A percentile compares a stretch with the other conserved stretches of the same genome.
These are phyloP conservation scores for Hypomecis punctinalis DNA, from an alignment of 2,888 invertebrate genomes.

Conservation along the genomic window DNA sequence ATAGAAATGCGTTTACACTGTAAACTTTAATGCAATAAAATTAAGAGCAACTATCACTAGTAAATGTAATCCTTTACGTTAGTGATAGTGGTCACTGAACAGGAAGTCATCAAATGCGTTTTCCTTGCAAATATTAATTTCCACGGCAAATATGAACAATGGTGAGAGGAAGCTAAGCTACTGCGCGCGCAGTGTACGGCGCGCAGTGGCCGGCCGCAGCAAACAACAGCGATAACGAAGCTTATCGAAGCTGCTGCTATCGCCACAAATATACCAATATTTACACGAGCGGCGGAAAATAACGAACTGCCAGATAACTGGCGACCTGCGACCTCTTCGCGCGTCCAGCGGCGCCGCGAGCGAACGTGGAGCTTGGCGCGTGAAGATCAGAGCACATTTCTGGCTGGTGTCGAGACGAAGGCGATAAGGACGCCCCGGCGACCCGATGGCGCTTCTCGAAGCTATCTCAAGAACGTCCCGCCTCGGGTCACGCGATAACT, in stretches of 20 bases:
- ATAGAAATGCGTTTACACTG: no score
- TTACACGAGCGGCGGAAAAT: slow-evolving; percentile 76
- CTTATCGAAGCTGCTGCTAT: slow-evolving; percentile 50
- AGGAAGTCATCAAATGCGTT: no score
- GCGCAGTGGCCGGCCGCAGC: slow-evolving; percentile 28
- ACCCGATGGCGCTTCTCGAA: slow-evolving; percentile 52
- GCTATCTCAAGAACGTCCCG: slow-evolving; percentile 60
- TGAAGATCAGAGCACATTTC: slow-evolving; percentile 30
- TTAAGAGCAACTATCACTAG: no score
- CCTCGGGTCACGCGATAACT: slow-evolving; percentile 21
- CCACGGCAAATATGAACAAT: no score
- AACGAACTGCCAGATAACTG: slow-evolving; percentile 69
- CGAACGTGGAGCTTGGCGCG: slow-evolving; percentile 24
- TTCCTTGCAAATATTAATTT: no score
- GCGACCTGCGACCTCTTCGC: slow-evolving; percentile 46
- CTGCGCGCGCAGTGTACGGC: not conserved
- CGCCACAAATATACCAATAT: slow-evolving; percentile 44
- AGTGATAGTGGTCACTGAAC: no score
- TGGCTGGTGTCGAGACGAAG: slow-evolving; percentile 6
- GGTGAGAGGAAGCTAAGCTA: not conserved
- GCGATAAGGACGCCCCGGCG: slow-evolving; percentile 62
- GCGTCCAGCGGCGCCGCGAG: not conserved
- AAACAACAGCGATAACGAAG: slow-evolving; percentile 51
- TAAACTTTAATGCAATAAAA: no score
- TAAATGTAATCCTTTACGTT: no score